These are phyloP conservation scores for Heliangelus exortis DNA, from an alignment of 2,797 vertebrate species.

Conservation along the genomic window DNA sequence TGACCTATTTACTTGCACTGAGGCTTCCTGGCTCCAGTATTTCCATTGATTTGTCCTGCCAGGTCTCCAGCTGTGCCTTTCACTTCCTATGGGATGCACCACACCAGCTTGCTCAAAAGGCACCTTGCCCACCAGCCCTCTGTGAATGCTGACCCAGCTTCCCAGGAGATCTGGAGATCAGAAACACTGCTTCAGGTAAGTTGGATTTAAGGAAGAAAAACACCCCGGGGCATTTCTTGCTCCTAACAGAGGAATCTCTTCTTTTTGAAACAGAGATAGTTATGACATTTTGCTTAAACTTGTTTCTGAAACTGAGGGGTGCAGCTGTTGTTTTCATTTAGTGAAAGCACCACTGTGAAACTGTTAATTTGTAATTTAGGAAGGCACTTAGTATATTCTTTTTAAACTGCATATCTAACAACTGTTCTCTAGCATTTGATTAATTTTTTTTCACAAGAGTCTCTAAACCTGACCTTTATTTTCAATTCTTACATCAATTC, in stretches of 20 bases:
- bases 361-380: neutral
- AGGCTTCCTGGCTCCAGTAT: neutral
- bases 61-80: slow-evolving; percentile 87
- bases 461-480: neutral
- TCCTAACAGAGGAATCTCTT: neutral
- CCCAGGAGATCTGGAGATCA: slow-evolving; percentile 97
- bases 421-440: neutral
- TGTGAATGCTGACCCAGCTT: slow-evolving; percentile 92
- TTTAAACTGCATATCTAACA: neutral
- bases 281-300: neutral
- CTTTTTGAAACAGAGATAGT: neutral
- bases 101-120: slow-evolving; percentile 91
- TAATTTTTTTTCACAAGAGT: neutral
- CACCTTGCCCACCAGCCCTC: slow-evolving; percentile 95
- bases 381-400: neutral
- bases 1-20: neutral
- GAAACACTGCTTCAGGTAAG: slow-evolving; percentile 91
- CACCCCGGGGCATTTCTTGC: neutral
- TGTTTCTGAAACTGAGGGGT: neutral
- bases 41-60: neutral
- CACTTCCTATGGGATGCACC: slow-evolving; percentile 88
- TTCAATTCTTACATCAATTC: neutral
- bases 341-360: neutral
- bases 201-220: neutral
- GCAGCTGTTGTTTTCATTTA: neutral